Percentiles rank a stretch among this genome's conserved stretches.
Evolutionary conservation across 2,797 vertebrate species (phyloP).

Genomic region (Acanthurus leucopareius): DNA sequence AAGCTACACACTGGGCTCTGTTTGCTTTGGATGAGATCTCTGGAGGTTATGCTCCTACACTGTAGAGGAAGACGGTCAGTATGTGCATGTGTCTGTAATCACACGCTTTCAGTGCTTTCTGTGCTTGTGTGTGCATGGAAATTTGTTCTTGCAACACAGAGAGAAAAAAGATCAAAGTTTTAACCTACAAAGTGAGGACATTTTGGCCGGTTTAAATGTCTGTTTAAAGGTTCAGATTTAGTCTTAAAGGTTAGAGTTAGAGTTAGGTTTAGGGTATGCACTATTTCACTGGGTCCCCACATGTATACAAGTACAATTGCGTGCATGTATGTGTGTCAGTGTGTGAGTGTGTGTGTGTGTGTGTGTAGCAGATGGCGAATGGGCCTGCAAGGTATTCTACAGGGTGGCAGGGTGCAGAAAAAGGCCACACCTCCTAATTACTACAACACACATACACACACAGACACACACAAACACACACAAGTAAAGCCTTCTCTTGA

Average conservation of each 20-base stretch:
- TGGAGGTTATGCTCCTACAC: background rate
- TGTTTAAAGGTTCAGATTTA: too few species aligned
- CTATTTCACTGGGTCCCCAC: too few species aligned
- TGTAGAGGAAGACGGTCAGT: conserved; percentile 30
- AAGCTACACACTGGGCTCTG: background rate
- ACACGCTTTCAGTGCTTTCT: background rate
- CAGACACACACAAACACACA: conserved; percentile 9
- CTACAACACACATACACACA: conserved; percentile 30
- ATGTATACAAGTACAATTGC: background rate
- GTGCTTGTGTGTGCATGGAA: background rate
- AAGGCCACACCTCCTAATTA: conserved; percentile 70
- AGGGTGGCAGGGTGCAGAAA: conserved; percentile 57
- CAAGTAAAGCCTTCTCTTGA: background rate
- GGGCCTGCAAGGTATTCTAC: conserved; percentile 69
- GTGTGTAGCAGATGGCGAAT: conserved; percentile 76
- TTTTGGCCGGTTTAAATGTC: too few species aligned
- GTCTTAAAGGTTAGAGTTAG: too few species aligned
- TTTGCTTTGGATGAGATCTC: conserved; percentile 6
- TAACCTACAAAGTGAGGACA: too few species aligned
- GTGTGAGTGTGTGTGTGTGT: conserved; percentile 17
- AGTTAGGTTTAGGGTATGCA: too few species aligned
- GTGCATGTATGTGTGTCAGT: conserved; percentile 22
- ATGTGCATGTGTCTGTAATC: conserved; percentile 20
- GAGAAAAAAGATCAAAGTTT: too few species aligned
- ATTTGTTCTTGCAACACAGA: conserved; percentile 7